Base-by-base conservation (phyloP, 1,140 invertebrate species). In the Ceratosolen solmsi region DNA sequence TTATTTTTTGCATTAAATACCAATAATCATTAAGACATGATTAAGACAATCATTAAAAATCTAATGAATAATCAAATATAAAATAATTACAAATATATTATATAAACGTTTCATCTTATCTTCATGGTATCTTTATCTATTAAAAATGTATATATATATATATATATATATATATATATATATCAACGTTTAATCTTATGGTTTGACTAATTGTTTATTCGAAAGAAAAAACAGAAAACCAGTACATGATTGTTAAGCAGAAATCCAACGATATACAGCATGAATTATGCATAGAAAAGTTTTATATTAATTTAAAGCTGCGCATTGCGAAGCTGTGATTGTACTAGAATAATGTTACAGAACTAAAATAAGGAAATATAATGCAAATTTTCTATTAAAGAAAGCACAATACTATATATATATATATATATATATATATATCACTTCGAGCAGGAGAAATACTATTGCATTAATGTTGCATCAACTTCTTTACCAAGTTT, bases 201-300 rank as follows among this genome's bases (percentile, higher is more conserved):
- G 51, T 54, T 22, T 54, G 3, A 54, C 3, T 22, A 54, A 20
- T 54, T 46, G 41, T 46, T 46, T 46, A 46, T 46, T 8, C 41
- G 13, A 46, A 46, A 46, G 41, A 46, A 46, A 46, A 46, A 65
- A 46, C 25, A 20, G 36, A 17, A 17, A 78, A 68, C 71, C 71
- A 70, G 33, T 46, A 33, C n/a, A 17, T 46, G 30, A 71, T 71
- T 79, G 36, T 70, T 63, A 70, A 13, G 2, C n/a, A 41, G 56
- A 49, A 7, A 63, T 63, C n/a, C 15, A 30, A 33, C 13, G 51
- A 33, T 54, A n/a, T 5, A 46, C 71, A 4, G 25, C 20, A 76
- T 82, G 73, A 82, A 82, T 82, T 70, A 76, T 82, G 73, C 72
- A 82, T n/a, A 51, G 51, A 76, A 82, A 75, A 71, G 80, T 76